Evolutionary conservation across 2,113 vertebrate species (phyloP).

Genomic region (Psilopsiagon aymara): DNA sequence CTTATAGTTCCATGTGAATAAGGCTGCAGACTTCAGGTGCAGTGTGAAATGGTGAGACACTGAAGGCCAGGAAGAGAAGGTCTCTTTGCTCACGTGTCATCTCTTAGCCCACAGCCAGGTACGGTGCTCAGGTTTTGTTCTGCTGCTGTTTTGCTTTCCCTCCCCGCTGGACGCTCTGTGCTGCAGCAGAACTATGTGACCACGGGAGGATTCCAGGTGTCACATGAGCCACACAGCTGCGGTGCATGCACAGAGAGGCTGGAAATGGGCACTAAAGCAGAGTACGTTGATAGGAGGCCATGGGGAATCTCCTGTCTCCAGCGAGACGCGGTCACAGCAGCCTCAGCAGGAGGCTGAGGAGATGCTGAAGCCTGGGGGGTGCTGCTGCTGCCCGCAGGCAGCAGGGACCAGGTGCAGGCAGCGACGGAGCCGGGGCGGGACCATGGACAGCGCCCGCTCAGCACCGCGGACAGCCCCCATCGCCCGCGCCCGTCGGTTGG

Average conservation of each 20-base stretch:
- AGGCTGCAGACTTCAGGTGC: too few relatives aligned
- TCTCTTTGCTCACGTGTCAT: neutral
- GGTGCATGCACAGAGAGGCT: neutral
- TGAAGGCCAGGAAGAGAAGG: neutral
- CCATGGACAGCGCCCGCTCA: neutral
- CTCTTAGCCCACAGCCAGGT: neutral
- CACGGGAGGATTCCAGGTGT: neutral
- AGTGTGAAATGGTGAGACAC: neutral
- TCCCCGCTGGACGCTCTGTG: neutral
- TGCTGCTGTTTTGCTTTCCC: neutral
- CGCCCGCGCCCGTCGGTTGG: neutral
- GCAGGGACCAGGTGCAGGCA: rapidly evolving
- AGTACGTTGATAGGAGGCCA: neutral
- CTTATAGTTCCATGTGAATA: neutral
- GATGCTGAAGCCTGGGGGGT: rapidly evolving
- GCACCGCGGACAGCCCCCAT: neutral
- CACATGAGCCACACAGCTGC: too few relatives aligned
- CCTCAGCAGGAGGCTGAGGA: neutral
- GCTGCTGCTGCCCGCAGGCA: neutral
- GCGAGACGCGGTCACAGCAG: rapidly evolving
- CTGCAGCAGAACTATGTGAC: neutral
- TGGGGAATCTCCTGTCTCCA: neutral
- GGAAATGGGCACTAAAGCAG: neutral
- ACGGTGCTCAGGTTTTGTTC: neutral
- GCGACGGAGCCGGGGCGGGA: neutral